A percentile compares a stretch with the other conserved stretches of the same genome.
phyloP scores from a whole-genome alignment of 2,888 invertebrate genomes.

The Crematogaster levior region DNA sequence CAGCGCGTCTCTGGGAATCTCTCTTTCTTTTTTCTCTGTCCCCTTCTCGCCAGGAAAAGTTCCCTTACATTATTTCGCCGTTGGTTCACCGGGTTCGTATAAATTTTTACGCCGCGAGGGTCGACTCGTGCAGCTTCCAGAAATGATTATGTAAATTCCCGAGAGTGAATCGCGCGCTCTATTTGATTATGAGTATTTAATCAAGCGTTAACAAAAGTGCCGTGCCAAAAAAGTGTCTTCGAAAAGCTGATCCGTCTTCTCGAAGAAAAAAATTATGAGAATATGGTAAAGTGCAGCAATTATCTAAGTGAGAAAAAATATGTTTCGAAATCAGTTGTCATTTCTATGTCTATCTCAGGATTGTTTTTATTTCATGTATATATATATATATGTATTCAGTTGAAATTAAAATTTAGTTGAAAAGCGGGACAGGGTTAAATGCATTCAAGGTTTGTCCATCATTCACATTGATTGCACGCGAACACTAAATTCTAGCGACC shows the following conservation, averaged over 20 bases:
- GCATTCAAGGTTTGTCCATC: slow-evolving; percentile 43
- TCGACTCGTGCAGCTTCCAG: slow-evolving; percentile 36
- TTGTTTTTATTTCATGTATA: too few relatives aligned
- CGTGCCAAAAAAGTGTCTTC: neutral
- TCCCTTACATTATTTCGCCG: slow-evolving; percentile 41
- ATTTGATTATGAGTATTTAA: slow-evolving; percentile 38
- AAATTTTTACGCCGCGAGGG: slow-evolving; percentile 22
- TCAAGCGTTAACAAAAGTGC: neutral
- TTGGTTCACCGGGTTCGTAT: slow-evolving; percentile 33
- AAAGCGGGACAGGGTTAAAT: slow-evolving; percentile 46
- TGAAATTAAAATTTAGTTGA: slow-evolving; percentile 37
- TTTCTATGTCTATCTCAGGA: neutral
- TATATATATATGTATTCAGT: neutral
- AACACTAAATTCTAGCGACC: slow-evolving; percentile 22
- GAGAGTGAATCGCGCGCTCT: slow-evolving; percentile 32
- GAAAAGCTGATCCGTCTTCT: neutral
- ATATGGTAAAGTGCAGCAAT: neutral
- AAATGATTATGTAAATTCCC: slow-evolving; percentile 50
- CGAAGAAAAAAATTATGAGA: neutral
- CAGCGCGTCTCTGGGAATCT: neutral
- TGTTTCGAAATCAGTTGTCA: neutral
- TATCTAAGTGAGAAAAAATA: neutral
- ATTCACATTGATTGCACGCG: slow-evolving; percentile 44
- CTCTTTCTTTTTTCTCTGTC: neutral
- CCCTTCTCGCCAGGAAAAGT: slow-evolving; percentile 28